Percentiles rank a stretch among this genome's conserved stretches.
Conservation (phyloP, 2,888 invertebrate genomes). For the Coecobrya sp. region DNA sequence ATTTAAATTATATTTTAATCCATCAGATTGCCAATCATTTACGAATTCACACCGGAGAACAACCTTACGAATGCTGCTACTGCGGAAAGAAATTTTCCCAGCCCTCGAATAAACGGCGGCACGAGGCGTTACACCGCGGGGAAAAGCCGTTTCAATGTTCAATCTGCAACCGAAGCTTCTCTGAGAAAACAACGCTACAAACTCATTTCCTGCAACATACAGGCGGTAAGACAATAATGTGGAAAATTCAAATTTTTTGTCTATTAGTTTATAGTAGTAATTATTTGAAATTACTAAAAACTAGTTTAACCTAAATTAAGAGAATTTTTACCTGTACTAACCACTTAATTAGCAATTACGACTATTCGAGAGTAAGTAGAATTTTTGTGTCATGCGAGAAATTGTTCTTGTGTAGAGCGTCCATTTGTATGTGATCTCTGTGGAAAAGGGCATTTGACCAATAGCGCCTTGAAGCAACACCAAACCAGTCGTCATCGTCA, state of each 20-base stretch:
- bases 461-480: slow-evolving; percentile 71
- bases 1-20: too few species aligned
- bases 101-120: slow-evolving; percentile 65
- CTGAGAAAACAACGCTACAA: slow-evolving; percentile 72
- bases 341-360: too few species aligned
- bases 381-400: too few species aligned
- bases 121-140: slow-evolving; percentile 70
- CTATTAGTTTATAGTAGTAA: too few species aligned
- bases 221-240: slow-evolving; percentile 63
- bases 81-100: slow-evolving; percentile 66
- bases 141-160: slow-evolving; percentile 68
- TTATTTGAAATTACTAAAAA: too few species aligned
- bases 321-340: too few species aligned
- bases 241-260: too few species aligned
- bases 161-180: slow-evolving; percentile 66
- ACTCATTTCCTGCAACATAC: slow-evolving; percentile 74
- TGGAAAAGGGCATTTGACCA: slow-evolving; percentile 69
- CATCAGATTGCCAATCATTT: slow-evolving; percentile 66
- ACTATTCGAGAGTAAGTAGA: too few species aligned
- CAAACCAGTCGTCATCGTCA: slow-evolving; percentile 56
- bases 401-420: too few species aligned
- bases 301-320: too few species aligned
- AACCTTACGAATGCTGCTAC: slow-evolving; percentile 56
- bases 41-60: slow-evolving; percentile 70
- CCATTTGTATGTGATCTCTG: slow-evolving; percentile 69